phyloP scores from a whole-genome alignment of 2,888 invertebrate genomes.

The Cheilosia soror region DNA sequence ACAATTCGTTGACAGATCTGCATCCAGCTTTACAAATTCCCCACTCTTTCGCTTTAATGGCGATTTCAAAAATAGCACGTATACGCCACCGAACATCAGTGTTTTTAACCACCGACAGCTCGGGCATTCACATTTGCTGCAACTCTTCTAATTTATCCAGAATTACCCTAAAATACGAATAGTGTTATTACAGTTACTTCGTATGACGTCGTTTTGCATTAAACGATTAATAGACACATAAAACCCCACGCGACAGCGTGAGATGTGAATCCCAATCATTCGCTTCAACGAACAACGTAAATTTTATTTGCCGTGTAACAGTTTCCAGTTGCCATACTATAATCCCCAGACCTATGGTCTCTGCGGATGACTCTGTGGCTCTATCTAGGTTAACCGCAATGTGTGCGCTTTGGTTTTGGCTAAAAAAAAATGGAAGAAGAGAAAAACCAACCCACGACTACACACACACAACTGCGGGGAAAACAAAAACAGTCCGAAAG shows the following conservation, averaged over 20 bases:
- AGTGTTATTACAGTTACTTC: neutral
- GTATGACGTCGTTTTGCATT: slow-evolving; percentile 37
- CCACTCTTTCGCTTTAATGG: too few relatives aligned
- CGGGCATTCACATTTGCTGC: too few relatives aligned
- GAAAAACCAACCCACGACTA: slow-evolving; percentile 11
- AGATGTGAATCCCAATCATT: slow-evolving; percentile 50
- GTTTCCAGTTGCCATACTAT: slow-evolving; percentile 34
- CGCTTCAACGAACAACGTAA: slow-evolving; percentile 48
- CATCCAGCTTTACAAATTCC: too few relatives aligned
- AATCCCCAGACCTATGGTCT: slow-evolving; percentile 33
- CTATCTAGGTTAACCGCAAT: slow-evolving; percentile 61
- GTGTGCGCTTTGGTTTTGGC: slow-evolving; percentile 17
- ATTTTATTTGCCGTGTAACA: slow-evolving; percentile 57
- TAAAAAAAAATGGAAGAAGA: neutral
- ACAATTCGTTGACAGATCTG: too few relatives aligned
- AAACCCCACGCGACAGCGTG: neutral
- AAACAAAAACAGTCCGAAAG: neutral
- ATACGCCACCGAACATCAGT: too few relatives aligned
- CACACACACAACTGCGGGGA: neutral
- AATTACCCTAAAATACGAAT: too few relatives aligned
- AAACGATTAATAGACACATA: slow-evolving; percentile 30
- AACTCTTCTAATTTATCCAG: too few relatives aligned
- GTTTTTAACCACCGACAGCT: too few relatives aligned
- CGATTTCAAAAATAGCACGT: too few relatives aligned
- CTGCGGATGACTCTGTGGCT: slow-evolving; percentile 28